Evolutionary conservation across 2,797 vertebrate genomes (phyloP), one percentile per base, ranked within the genome.

Genomic region (Diceros bicornis): DNA sequence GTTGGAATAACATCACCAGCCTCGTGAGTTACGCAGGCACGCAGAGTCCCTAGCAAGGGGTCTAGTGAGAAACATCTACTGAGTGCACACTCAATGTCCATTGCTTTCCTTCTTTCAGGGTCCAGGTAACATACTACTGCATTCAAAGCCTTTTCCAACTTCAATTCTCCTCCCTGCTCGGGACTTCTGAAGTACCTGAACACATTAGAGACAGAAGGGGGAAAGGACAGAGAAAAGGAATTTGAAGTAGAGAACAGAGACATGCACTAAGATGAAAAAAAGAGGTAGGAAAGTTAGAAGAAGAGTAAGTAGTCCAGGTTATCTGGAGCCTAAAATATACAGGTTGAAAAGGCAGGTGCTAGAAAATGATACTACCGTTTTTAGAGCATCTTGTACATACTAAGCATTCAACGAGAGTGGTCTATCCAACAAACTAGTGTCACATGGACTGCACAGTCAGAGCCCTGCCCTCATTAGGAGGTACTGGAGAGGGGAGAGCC

Each of bases 161-260:
- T 91, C 59, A 88, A 21, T 71, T 74, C 66, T 62, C 72, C 64
- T 85, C 90, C 25, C 16, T 59, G 84, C 29, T 75, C 23, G 4
- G 71, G 66, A 97, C 29, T 90, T 50, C 55, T 44, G n/a, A 88
- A 71, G 66, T 44, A 79, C 84, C 75, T 34, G 16, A 96, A 68
- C 64, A 92, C 74, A 87, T 37, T 37, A 94, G 21, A 85, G 64
- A 89, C 72, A 82, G 44, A 94, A 94, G 78, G 18, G 21, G 21
- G 61, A 92, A 92, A n/a, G 57, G 37, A 71, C 62, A 92, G 44
- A 91, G 86, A 71, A 75, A 89, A 34, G 78, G 34, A 71, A 50
- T 81, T 34, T 91, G 87, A 90, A 88, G 75, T 44, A n/a, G 59
- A 85, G 57, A 85, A 92, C 2, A 81, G 79, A 59, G 64, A 17